Base-by-base conservation (phyloP, 2,888 invertebrate species). In the Thymelicus sylvestris region DNA sequence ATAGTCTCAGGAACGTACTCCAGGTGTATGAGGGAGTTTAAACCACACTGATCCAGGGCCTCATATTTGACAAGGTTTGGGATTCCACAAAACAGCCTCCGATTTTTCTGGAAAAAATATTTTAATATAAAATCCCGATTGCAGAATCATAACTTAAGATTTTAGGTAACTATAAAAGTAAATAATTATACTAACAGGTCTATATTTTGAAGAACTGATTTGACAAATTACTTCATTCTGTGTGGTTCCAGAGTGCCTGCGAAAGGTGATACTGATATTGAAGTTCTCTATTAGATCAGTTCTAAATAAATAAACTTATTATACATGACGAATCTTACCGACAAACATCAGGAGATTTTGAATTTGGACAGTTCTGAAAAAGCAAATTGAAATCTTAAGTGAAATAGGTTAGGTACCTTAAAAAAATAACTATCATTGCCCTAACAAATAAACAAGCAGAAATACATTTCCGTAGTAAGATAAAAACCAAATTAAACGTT, bases 331-430 rank as follows among this genome's bases (percentile, higher is more conserved):
- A 10, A 55, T 75, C 86, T 83, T 79, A 92, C 92, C 85, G 91
- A 88, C 93, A 93, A 5, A 77, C 76, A 73, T 90, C 87, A n/a
- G 82, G 74, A 72, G 85, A 87, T 19, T 76, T 83, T 10, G 76
- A 77, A 61, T 85, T 78, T 0, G 93, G 93, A 55, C 93, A 93
- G 67, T 90, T 91, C 93, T 93, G 91, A 71, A 86, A 90, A 70
- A 44, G 12, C 44, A 44, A 44, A 44, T 44, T 44, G 0, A 44
- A 44, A 12, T 41, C 41, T 41, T 41, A 39, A 39, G 39, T 39
- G 39, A 39, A 7, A 39, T 39, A 3, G 2, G 12, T 44, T 2
- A 10, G 24, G 0, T 31, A 31, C 3, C 5, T 2, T 31, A 0
- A 5, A 31, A 10, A 44, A 4, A 44, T 0, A 44, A 12, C 8